These are phyloP conservation scores for Sebastes miniatus DNA, from an alignment of 2,797 vertebrate genomes.

Conservation along the genomic window DNA sequence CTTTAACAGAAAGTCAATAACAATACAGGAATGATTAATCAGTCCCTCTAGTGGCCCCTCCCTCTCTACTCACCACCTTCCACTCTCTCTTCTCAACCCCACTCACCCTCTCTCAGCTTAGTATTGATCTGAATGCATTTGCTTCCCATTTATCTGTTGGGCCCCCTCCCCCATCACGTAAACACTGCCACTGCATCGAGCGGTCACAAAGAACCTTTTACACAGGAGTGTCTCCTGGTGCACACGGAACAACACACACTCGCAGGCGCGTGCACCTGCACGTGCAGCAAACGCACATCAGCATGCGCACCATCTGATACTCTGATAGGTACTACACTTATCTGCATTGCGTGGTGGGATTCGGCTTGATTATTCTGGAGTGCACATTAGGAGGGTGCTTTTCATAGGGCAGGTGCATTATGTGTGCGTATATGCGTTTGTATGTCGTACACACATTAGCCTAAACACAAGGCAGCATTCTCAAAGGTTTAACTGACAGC, in stretches of 20 bases:
- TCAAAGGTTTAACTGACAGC: slow-evolving; percentile 80
- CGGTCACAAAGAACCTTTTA: slow-evolving; percentile 81
- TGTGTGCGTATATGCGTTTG: slow-evolving; percentile 34
- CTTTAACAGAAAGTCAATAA: slow-evolving; percentile 86
- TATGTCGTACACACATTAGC: slow-evolving; percentile 42
- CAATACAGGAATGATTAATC: slow-evolving; percentile 86
- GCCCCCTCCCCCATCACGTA: slow-evolving; percentile 58
- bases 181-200: slow-evolving; percentile 70
- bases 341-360: slow-evolving; percentile 49
- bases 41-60: slow-evolving; percentile 69
- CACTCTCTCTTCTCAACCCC: slow-evolving; percentile 63
- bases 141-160: slow-evolving; percentile 81
- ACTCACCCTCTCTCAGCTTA: slow-evolving; percentile 70
- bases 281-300: slow-evolving; percentile 12
- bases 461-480: slow-evolving; percentile 68
- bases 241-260: slow-evolving; percentile 26
- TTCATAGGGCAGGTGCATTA: slow-evolving; percentile 69
- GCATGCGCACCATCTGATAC: slow-evolving; percentile 13
- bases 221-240: slow-evolving; percentile 61
- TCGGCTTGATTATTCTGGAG: slow-evolving; percentile 59
- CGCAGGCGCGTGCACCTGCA: neutral
- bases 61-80: slow-evolving; percentile 65
- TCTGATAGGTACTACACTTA: slow-evolving; percentile 40
- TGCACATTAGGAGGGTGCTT: slow-evolving; percentile 56
- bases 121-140: slow-evolving; percentile 88